Evolutionary conservation across 2,888 invertebrate genomes (phyloP).

Genomic region (Calameuta idolon): DNA sequence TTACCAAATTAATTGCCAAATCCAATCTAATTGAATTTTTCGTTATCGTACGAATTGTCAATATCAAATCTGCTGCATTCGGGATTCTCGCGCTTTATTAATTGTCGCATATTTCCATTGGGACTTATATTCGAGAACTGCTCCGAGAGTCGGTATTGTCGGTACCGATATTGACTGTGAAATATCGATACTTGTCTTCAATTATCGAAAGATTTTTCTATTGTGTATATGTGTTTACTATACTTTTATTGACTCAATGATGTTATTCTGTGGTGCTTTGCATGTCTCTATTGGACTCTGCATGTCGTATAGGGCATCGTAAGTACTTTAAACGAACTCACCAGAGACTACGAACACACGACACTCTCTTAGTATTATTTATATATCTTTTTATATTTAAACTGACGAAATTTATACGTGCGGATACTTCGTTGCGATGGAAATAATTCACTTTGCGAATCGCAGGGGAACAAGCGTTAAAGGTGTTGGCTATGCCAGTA

Average conservation of each 20-base stretch:
- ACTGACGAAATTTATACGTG: background rate
- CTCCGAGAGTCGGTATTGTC: background rate
- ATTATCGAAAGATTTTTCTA: slow-evolving; percentile 20
- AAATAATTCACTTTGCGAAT: background rate
- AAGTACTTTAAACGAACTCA: slow-evolving; percentile 58
- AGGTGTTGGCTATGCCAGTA: background rate
- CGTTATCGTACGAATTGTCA: slow-evolving; percentile 22
- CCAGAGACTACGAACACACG: slow-evolving; percentile 18
- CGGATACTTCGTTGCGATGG: background rate
- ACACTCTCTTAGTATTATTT: slow-evolving; percentile 13
- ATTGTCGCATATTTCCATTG: background rate
- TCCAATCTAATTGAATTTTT: slow-evolving; percentile 31
- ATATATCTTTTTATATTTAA: background rate
- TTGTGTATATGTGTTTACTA: slow-evolving; percentile 55
- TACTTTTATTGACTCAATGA: slow-evolving; percentile 60
- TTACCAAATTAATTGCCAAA: background rate
- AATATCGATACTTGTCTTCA: slow-evolving; percentile 1
- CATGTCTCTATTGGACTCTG: slow-evolving; percentile 67
- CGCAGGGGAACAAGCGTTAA: background rate
- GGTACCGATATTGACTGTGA: background rate
- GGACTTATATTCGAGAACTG: background rate
- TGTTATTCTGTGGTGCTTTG: slow-evolving; percentile 66
- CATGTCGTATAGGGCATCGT: slow-evolving; percentile 66
- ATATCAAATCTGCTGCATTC: slow-evolving; percentile 16
- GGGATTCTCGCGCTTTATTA: background rate